Conservation (phyloP, 2,113 vertebrate genomes). For the Zonotrichia leucophrys region DNA sequence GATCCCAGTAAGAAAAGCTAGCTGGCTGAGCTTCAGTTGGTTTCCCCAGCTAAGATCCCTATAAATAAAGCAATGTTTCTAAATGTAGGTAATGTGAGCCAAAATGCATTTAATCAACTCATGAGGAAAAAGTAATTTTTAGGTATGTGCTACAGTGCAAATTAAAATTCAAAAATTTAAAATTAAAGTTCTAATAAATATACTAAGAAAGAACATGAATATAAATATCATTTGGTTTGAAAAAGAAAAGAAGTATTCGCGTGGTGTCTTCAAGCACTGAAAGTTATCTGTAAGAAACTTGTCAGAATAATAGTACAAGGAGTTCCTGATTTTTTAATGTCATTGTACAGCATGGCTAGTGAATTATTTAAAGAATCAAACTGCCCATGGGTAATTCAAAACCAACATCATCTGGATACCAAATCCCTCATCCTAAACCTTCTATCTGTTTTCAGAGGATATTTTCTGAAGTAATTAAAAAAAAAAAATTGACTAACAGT, state of each 20-base stretch:
- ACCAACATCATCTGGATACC: not conserved
- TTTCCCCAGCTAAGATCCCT: not conserved
- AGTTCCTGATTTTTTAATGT: slow-evolving; percentile 23
- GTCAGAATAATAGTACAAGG: not conserved
- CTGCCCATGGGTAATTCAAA: slow-evolving; percentile 46
- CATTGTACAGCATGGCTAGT: not conserved
- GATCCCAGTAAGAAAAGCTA: not conserved
- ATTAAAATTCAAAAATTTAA: not conserved
- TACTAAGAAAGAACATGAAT: not conserved
- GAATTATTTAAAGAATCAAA: slow-evolving; percentile 50
- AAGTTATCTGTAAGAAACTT: not conserved
- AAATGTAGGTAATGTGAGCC: not conserved
- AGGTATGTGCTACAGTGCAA: not conserved
- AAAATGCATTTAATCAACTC: not conserved
- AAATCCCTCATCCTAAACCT: not conserved
- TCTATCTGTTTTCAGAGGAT: not conserved
- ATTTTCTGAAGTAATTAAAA: not conserved
- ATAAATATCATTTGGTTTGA: not conserved
- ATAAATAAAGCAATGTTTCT: not conserved
- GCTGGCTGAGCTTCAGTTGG: not conserved
- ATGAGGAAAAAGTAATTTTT: slow-evolving; percentile 1
- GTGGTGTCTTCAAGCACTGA: not conserved
- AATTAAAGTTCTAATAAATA: not conserved
- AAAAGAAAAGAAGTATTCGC: not conserved
- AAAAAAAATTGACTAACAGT: not conserved